Conservation (phyloP, 2,797 vertebrate genomes). For the Vultur gryphus region DNA sequence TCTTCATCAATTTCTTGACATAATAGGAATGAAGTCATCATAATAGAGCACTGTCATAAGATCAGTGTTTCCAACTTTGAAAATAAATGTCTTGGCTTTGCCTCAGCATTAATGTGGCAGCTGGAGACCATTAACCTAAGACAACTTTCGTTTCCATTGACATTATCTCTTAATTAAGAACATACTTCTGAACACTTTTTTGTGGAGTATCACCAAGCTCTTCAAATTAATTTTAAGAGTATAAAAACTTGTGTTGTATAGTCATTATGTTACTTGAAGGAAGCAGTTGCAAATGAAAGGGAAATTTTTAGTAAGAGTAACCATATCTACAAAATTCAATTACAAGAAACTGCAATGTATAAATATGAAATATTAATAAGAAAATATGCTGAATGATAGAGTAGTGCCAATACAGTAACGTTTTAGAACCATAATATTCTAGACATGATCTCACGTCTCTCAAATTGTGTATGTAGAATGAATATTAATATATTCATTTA, state of each 20-base stretch:
- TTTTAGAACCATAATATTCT: background rate
- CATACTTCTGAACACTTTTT: background rate
- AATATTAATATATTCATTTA: background rate
- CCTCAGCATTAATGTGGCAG: conserved; percentile 29
- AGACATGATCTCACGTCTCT: background rate
- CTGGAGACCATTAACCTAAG: conserved; percentile 1
- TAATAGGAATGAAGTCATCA: conserved; percentile 49
- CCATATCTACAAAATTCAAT: background rate
- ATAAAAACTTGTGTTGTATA: background rate
- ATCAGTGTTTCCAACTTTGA: conserved; percentile 16
- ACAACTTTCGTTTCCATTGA: background rate
- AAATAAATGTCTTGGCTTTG: conserved; percentile 39
- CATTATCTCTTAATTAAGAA: background rate
- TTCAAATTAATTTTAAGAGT: background rate
- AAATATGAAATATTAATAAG: background rate
- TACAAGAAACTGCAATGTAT: background rate
- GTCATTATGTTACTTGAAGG: background rate
- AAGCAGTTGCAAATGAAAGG: background rate
- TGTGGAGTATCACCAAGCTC: background rate
- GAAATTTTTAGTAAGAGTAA: background rate
- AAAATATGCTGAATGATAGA: background rate
- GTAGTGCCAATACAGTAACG: background rate
- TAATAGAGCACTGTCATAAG: conserved; percentile 30
- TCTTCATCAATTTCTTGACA: conserved; percentile 44
- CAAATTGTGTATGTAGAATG: background rate